Conservation (phyloP, 2,797 vertebrate species). For the Tenualosa thibaudeaui region DNA sequence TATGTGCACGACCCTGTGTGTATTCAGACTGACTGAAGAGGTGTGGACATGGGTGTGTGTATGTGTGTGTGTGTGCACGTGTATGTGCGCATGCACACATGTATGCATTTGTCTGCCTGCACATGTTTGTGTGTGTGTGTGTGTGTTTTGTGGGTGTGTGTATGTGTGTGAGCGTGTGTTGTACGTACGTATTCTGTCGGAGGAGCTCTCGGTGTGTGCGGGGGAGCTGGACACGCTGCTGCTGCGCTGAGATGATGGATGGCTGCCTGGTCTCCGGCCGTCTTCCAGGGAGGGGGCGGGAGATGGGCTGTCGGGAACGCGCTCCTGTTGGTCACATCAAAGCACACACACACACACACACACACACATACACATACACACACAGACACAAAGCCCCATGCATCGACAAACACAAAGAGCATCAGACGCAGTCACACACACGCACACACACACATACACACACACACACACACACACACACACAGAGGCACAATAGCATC, state of each 20-base stretch:
- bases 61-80: neutral
- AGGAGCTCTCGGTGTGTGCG: conserved; percentile 96
- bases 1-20: neutral
- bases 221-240: conserved; percentile 99
- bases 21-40: neutral
- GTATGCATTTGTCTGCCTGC: neutral
- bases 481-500: neutral
- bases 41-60: neutral
- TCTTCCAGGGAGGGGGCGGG: conserved; percentile 97
- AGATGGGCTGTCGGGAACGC: conserved; percentile 95
- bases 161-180: neutral
- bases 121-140: neutral
- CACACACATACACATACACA: conserved; percentile 56
- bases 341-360: conserved; percentile 59
- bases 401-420: conserved; percentile 28
- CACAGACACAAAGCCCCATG: conserved; percentile 52
- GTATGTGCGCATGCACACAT: neutral
- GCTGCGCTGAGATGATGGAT: conserved; percentile 96
- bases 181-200: conserved; percentile 97
- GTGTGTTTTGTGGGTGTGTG: neutral
- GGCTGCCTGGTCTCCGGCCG: conserved; percentile 93
- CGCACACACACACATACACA: neutral
- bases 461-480: neutral
- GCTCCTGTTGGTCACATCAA: conserved; percentile 76
- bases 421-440: conserved; percentile 43